phyloP scores from a whole-genome alignment of 2,797 vertebrate species.

The Enteromius radiatus region DNA sequence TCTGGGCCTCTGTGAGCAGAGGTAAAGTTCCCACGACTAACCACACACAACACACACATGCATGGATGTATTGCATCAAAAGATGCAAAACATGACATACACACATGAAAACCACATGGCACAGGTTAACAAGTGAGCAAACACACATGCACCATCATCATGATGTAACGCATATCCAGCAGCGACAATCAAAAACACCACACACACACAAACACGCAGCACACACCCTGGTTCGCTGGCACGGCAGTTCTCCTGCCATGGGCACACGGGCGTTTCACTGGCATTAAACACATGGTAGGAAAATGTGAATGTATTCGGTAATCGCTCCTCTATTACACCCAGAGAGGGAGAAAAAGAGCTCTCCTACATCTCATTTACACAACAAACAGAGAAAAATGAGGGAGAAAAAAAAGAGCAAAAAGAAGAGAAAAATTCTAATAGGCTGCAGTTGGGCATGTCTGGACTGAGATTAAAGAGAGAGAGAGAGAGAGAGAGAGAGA shows the following conservation, averaged over 20 bases:
- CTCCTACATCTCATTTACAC: slow-evolving; percentile 81
- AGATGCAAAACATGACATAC: slow-evolving; percentile 48
- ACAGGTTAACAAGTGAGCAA: slow-evolving; percentile 34
- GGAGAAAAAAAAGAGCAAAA: slow-evolving; percentile 63
- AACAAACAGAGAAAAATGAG: slow-evolving; percentile 76
- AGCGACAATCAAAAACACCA: slow-evolving; percentile 43
- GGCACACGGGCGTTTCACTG: slow-evolving; percentile 80
- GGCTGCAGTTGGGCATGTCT: slow-evolving; percentile 81
- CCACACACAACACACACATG: slow-evolving; percentile 58
- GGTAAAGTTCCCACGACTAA: slow-evolving; percentile 81
- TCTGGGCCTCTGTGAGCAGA: slow-evolving; percentile 75
- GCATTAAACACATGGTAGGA: slow-evolving; percentile 81
- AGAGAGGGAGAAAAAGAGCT: slow-evolving; percentile 63
- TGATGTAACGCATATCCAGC: slow-evolving; percentile 40
- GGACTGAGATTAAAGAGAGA: slow-evolving; percentile 78
- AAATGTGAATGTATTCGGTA: slow-evolving; percentile 85
- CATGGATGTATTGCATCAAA: slow-evolving; percentile 49
- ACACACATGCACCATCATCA: slow-evolving; percentile 6
- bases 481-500: slow-evolving; percentile 65
- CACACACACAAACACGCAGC: slow-evolving; percentile 54
- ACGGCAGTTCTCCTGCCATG: slow-evolving; percentile 76
- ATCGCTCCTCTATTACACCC: slow-evolving; percentile 79
- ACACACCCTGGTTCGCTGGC: slow-evolving; percentile 77
- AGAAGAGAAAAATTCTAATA: slow-evolving; percentile 75
- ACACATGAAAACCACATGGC: slow-evolving; percentile 45